Conservation (phyloP, 2,888 invertebrate species). For the Toxonevra muliebris region DNA sequence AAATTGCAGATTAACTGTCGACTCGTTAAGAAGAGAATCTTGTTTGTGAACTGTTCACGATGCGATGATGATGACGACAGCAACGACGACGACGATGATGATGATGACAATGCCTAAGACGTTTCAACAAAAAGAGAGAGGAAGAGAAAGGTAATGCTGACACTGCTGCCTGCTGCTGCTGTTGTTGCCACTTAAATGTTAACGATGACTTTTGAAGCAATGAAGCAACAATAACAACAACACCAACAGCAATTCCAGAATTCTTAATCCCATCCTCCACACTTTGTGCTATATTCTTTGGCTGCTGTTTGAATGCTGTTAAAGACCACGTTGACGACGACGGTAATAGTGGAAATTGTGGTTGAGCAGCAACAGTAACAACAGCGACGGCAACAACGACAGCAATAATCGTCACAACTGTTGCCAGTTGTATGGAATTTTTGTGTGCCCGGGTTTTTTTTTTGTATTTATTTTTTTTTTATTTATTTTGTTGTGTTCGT, state of each 20-base stretch:
- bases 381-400: too few species aligned
- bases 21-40: slow-evolving; percentile 37
- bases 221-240: too few species aligned
- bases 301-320: not conserved
- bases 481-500: not conserved
- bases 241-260: too few species aligned
- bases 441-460: not conserved
- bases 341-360: too few species aligned
- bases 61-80: slow-evolving; percentile 25
- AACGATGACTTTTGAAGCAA: too few species aligned
- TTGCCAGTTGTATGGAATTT: too few species aligned
- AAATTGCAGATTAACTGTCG: slow-evolving; percentile 47
- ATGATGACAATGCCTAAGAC: slow-evolving; percentile 1
- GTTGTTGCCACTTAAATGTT: slow-evolving; percentile 7
- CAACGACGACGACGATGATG: slow-evolving; percentile 30
- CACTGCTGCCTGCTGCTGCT: slow-evolving; percentile 1
- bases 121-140: too few species aligned
- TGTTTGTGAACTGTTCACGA: slow-evolving; percentile 8
- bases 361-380: not conserved
- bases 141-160: not conserved
- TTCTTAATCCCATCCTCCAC: slow-evolving; percentile 26
- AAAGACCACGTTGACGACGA: not conserved
- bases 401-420: too few species aligned
- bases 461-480: not conserved
- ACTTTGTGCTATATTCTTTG: slow-evolving; percentile 10